Percentiles rank a stretch among this genome's conserved stretches.
These are phyloP conservation scores for Leptura quadrifasciata DNA, from an alignment of 2,888 invertebrate genomes.

Conservation along the genomic window DNA sequence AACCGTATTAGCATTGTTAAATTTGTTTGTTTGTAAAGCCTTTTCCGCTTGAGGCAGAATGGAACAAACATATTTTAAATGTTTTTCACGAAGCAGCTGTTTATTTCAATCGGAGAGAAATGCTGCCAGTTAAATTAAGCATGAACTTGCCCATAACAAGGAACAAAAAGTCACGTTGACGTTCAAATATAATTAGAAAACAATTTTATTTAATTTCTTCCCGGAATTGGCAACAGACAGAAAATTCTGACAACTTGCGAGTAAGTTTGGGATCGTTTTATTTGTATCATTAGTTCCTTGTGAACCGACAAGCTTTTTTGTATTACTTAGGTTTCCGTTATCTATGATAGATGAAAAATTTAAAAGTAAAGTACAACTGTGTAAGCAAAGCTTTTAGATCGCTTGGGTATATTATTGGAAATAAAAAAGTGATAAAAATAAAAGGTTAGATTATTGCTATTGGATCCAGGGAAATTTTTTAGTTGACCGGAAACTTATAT, in stretches of 20 bases:
- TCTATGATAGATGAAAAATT: too few species aligned
- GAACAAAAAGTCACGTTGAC: constrained; percentile 1
- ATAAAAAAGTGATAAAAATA: too few species aligned
- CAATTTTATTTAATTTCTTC: not conserved
- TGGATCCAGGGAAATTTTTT: too few species aligned
- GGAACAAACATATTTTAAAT: constrained; percentile 13
- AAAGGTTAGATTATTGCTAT: too few species aligned
- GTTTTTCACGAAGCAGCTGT: constrained; percentile 8
- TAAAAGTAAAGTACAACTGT: too few species aligned
- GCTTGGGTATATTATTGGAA: too few species aligned
- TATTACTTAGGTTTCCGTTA: too few species aligned
- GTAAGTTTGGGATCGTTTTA: too few species aligned
- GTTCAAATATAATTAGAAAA: not conserved
- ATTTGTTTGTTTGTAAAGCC: not conserved
- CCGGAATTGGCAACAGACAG: not conserved
- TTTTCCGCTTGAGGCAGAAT: not conserved
- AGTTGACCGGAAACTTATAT: too few species aligned
- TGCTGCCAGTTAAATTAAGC: constrained; percentile 17
- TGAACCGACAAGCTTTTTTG: too few species aligned
- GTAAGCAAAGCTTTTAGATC: too few species aligned
- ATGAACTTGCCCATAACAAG: constrained; percentile 1
- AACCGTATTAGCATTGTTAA: not conserved
- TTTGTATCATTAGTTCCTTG: too few species aligned
- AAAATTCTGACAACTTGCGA: not conserved
- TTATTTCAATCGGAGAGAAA: constrained; percentile 1